These are phyloP conservation scores for Drosophila oshimai DNA, from an alignment of 1,140 invertebrate genomes.

Conservation along the genomic window DNA sequence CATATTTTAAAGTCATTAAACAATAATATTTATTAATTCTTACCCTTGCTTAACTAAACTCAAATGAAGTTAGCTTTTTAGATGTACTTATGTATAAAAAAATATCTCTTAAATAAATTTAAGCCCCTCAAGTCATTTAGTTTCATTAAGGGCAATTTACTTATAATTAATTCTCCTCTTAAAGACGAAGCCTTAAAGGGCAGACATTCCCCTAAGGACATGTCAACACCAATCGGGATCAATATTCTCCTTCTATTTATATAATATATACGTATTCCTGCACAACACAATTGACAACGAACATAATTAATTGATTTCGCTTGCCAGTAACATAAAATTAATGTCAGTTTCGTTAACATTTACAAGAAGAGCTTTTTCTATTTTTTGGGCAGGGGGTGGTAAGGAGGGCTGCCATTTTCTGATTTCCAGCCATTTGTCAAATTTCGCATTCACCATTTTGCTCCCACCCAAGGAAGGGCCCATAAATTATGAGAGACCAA, in stretches of 20 bases:
- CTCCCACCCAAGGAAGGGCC: not conserved
- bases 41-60: too few relatives aligned
- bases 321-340: slow-evolving; percentile 59
- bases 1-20: too few relatives aligned
- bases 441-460: slow-evolving; percentile 24
- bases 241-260: slow-evolving; percentile 31
- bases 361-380: slow-evolving; percentile 25
- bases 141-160: too few relatives aligned
- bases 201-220: slow-evolving; percentile 16
- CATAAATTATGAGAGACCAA: slow-evolving; percentile 71
- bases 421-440: slow-evolving; percentile 70
- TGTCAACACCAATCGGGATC: slow-evolving; percentile 51
- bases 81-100: too few relatives aligned
- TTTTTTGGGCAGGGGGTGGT: not conserved
- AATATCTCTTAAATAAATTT: too few relatives aligned
- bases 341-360: slow-evolving; percentile 57
- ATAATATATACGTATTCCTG: slow-evolving; percentile 1
- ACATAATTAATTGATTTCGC: slow-evolving; percentile 57
- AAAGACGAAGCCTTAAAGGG: not conserved
- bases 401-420: slow-evolving; percentile 30
- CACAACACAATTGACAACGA: slow-evolving; percentile 9
- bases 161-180: not conserved
- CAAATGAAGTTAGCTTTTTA: too few relatives aligned
- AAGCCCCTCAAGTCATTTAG: too few relatives aligned
- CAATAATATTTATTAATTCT: too few relatives aligned